These are phyloP conservation scores for Gnathonemus echidnorhynchus DNA, from an alignment of 2,113 vertebrate genomes.

Conservation along the genomic window DNA sequence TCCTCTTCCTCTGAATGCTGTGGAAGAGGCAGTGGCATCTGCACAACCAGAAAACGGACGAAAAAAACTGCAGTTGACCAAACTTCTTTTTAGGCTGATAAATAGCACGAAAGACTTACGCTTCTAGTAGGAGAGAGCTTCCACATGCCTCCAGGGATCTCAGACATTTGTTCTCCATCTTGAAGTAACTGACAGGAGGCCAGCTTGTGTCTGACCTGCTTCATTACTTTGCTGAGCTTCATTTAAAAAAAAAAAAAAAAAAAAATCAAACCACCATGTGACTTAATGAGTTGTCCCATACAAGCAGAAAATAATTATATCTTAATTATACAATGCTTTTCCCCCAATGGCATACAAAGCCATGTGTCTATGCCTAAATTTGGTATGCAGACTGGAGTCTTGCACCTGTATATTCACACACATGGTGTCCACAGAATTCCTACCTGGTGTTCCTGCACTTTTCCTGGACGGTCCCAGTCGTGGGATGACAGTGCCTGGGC, in stretches of 20 bases:
- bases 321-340: neutral
- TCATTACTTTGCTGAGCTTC: slow-evolving; percentile 66
- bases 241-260: neutral
- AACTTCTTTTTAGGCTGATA: neutral
- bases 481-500: slow-evolving; percentile 3
- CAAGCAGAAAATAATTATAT: neutral
- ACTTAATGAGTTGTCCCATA: neutral
- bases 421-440: slow-evolving; percentile 16
- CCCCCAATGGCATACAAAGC: neutral
- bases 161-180: slow-evolving; percentile 31
- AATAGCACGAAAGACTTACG: slow-evolving; percentile 45
- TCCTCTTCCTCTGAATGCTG: neutral
- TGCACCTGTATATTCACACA: neutral
- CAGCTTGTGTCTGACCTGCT: slow-evolving; percentile 67
- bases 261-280: neutral
- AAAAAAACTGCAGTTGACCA: neutral
- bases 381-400: neutral
- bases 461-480: slow-evolving; percentile 30
- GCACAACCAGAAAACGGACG: neutral
- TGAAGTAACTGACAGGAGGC: slow-evolving; percentile 60
- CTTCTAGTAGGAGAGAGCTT: slow-evolving; percentile 45
- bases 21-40: slow-evolving; percentile 34
- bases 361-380: neutral
- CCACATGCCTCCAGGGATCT: slow-evolving; percentile 47
- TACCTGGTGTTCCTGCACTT: slow-evolving; percentile 53